These are phyloP conservation scores for Mixornis gularis DNA, from an alignment of 2,113 vertebrate genomes.

Conservation along the genomic window DNA sequence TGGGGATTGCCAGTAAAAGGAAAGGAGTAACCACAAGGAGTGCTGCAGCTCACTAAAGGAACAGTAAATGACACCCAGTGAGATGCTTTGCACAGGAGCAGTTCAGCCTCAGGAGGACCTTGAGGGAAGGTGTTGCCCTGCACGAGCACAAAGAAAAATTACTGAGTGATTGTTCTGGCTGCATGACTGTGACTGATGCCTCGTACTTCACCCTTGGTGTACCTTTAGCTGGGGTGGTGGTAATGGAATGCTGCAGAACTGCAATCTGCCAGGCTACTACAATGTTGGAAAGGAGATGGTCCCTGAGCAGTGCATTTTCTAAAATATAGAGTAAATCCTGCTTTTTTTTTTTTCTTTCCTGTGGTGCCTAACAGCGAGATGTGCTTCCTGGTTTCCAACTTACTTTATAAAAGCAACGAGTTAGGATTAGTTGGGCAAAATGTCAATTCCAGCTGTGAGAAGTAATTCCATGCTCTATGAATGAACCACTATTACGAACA, in stretches of 20 bases:
- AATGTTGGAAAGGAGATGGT: accelerated
- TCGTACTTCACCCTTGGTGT: accelerated
- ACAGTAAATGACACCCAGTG: not conserved
- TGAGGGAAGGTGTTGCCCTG: not conserved
- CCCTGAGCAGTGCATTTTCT: accelerated
- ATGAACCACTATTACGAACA: not conserved
- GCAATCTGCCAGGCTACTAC: accelerated
- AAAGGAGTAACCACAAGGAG: not conserved
- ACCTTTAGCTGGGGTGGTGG: too few relatives aligned
- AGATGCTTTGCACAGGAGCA: not conserved
- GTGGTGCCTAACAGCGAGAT: accelerated
- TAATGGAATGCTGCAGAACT: not conserved
- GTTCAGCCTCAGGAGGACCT: not conserved
- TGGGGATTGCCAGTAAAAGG: not conserved
- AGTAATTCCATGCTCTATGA: not conserved
- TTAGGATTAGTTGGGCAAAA: not conserved
- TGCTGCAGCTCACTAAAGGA: not conserved
- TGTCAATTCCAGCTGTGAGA: not conserved
- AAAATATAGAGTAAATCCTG: not conserved
- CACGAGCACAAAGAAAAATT: accelerated
- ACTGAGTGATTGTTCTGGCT: not conserved
- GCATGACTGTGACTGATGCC: accelerated
- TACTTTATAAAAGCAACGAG: not conserved
- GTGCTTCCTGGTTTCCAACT: not conserved
- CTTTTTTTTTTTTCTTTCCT: not conserved